Conservation (phyloP, 2,113 vertebrate species). For the Scopus umbretta region DNA sequence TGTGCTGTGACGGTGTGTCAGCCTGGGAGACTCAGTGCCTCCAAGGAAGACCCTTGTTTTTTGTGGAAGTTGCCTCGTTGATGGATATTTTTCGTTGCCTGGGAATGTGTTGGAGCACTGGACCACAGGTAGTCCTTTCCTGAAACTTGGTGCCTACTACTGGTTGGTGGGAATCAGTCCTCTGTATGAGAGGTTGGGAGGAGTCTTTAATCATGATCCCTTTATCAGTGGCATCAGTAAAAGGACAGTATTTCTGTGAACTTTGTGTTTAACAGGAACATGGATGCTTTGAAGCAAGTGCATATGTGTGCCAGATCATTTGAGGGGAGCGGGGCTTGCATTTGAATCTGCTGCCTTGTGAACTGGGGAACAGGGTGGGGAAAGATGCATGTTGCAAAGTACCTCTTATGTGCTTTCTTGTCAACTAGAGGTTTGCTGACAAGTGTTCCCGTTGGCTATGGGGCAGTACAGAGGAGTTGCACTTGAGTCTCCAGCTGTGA, state of each 20-base stretch:
- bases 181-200: fast-evolving
- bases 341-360: constrained; percentile 21
- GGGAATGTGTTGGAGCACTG: background rate
- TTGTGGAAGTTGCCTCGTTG: background rate
- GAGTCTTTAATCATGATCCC: background rate
- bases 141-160: background rate
- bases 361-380: constrained; percentile 10
- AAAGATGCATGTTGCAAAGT: constrained; percentile 31
- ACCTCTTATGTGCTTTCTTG: constrained; percentile 30
- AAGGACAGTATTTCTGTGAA: background rate
- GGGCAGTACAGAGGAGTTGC: constrained; percentile 19
- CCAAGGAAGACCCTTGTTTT: background rate
- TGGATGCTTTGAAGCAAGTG: background rate
- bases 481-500: constrained; percentile 44
- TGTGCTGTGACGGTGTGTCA: background rate
- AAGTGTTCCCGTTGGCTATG: constrained; percentile 37
- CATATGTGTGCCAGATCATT: background rate
- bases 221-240: background rate
- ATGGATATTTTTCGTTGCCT: background rate
- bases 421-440: constrained; percentile 43
- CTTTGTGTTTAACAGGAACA: background rate
- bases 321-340: background rate
- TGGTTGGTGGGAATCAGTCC: background rate
- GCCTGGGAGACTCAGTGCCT: background rate
- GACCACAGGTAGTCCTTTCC: background rate